A percentile compares a stretch with the other conserved stretches of the same genome.
phyloP scores from a whole-genome alignment of 2,797 vertebrate genomes.

The Coracias cyanogaster region DNA sequence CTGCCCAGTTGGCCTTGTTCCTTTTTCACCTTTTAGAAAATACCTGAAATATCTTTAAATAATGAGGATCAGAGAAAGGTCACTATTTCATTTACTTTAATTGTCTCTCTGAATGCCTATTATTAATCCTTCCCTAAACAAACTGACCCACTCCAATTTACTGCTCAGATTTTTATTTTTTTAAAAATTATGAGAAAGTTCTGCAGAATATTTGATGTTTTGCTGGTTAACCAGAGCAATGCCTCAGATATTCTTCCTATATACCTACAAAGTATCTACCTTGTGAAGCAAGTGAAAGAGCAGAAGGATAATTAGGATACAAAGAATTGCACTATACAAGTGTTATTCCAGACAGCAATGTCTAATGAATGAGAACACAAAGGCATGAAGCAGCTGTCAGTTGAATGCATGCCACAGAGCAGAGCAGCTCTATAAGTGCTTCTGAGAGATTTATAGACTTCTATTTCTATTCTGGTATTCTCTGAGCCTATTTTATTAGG shows the following conservation, averaged over 20 bases:
- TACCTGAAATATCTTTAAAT: slow-evolving; percentile 13
- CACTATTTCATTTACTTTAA: background rate
- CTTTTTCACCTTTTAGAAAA: background rate
- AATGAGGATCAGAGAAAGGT: background rate
- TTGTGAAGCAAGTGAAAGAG: slow-evolving; percentile 46
- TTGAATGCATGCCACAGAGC: slow-evolving; percentile 55
- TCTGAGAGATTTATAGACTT: slow-evolving; percentile 70
- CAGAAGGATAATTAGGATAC: slow-evolving; percentile 25
- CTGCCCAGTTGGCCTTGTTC: background rate
- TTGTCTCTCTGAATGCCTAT: background rate
- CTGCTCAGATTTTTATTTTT: background rate
- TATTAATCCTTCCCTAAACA: background rate
- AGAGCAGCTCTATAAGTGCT: slow-evolving; percentile 60
- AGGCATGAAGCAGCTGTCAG: slow-evolving; percentile 54
- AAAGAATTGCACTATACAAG: background rate
- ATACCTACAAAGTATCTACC: slow-evolving; percentile 10
- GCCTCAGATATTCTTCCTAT: background rate
- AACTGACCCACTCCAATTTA: background rate
- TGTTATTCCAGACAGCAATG: slow-evolving; percentile 49
- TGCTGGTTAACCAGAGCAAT: slow-evolving; percentile 22
- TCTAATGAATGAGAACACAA: slow-evolving; percentile 69
- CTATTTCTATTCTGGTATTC: slow-evolving; percentile 67
- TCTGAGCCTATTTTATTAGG: slow-evolving; percentile 61
- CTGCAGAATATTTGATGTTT: background rate
- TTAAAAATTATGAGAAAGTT: background rate